Base-by-base conservation (phyloP, 1,140 invertebrate species). In the Drosophila miranda region DNA sequence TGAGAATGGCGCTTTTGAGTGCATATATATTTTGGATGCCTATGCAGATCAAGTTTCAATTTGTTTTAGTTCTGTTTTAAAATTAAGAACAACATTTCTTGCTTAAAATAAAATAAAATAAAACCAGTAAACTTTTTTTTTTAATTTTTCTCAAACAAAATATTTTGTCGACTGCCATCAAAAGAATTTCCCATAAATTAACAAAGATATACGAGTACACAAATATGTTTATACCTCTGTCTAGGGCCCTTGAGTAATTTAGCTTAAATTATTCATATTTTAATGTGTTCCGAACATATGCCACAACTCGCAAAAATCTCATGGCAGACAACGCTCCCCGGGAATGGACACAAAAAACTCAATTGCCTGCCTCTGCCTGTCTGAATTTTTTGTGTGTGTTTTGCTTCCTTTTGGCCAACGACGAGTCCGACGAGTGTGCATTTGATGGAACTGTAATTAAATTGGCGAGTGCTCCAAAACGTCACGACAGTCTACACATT, bases 181-280 rank as follows among this genome's bases (percentile, higher is more conserved):
- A 30, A 9, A 3, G 30, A 9, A 30, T 30, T 28, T 30, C 7
- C 28, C 28, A 8, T 30, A 30, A 30, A 30, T 30, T 9, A 2
- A 30, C 8, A 30, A 8, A 38, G 3, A 11, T 4, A 3, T 9
- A 11, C 11, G 3, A 3, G 11, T 11, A 1, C 11, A 11, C 9
- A 13, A 3, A 13, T 13, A 38, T 13, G 34, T 34, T 9, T 9
- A 2, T 5, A 13, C 34, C 34, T 38, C 34, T 38, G 34, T 6
- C 9, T 34, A 26, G 19, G 26, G 1, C 50, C 23, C 49, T 23
- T n/a, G 34, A 49, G 34, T 30, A 28, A 55, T 43, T 54, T 16
- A 6, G 8, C 13, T 41, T 74, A 30, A 67, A 74, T 73, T 58
- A 78, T 78, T 78, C n/a, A 73, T 53, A 78, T 78, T 73, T 73